These are phyloP conservation scores for Dendrolimus houi DNA, from an alignment of 2,888 invertebrate species.

Conservation along the genomic window DNA sequence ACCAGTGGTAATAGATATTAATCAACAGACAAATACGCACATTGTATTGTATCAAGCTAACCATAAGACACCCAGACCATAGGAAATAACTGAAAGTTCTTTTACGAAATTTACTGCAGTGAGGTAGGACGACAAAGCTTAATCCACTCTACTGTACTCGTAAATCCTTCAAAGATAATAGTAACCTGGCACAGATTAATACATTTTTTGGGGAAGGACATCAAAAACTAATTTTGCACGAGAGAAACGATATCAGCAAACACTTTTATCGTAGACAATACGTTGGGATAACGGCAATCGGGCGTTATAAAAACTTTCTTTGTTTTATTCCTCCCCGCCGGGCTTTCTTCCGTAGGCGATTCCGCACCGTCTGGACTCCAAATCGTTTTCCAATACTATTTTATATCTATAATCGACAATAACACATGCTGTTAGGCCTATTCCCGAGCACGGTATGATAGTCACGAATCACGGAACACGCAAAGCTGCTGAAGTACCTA, in stretches of 20 bases:
- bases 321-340: slow-evolving; percentile 44
- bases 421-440: slow-evolving; percentile 44
- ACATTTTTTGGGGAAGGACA: neutral
- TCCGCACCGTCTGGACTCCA: slow-evolving; percentile 38
- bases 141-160: too few species aligned
- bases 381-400: slow-evolving; percentile 70
- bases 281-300: slow-evolving; percentile 37
- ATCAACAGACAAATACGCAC: too few species aligned
- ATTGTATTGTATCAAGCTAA: too few species aligned
- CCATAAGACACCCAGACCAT: too few species aligned
- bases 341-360: slow-evolving; percentile 27
- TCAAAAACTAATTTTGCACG: neutral
- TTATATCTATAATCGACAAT: slow-evolving; percentile 58
- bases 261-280: slow-evolving; percentile 20
- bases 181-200: too few species aligned
- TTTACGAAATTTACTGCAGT: too few species aligned
- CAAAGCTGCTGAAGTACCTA: too few species aligned
- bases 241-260: slow-evolving; percentile 3
- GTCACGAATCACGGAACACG: neutral
- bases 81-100: too few species aligned
- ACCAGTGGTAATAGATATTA: too few species aligned
- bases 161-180: too few species aligned
- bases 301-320: slow-evolving; percentile 59
- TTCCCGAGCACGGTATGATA: slow-evolving; percentile 17
- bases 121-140: too few species aligned